Conservation (phyloP, 2,888 invertebrate genomes). For the Leptopterna dolabrata region DNA sequence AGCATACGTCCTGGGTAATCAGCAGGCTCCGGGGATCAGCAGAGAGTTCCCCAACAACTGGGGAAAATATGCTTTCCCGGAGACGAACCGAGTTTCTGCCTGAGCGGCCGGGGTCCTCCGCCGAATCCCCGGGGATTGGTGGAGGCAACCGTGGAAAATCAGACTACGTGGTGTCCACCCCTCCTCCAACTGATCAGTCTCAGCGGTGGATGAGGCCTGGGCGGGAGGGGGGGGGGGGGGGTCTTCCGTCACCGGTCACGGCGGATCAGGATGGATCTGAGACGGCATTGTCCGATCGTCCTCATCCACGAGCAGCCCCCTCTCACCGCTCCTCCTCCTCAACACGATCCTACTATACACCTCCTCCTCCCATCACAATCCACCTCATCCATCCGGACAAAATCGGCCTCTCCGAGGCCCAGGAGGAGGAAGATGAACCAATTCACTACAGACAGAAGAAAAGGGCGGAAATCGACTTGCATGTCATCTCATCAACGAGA, state of each 20-base stretch:
- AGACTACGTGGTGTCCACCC: conserved; percentile 33
- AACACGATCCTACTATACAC: not conserved
- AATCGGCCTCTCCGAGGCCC: not conserved
- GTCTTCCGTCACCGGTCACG: conserved; percentile 30
- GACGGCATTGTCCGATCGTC: conserved; percentile 24
- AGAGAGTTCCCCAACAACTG: not conserved
- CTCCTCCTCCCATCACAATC: not conserved
- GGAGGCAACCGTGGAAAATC: conserved; percentile 55
- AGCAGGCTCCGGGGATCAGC: not conserved
- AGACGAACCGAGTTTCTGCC: not conserved
- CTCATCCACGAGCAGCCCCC: not conserved
- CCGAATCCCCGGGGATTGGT: not conserved
- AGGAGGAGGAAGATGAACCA: not conserved
- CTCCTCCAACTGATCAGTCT: not conserved
- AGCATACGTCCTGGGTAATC: not conserved
- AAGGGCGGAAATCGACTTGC: too few relatives aligned
- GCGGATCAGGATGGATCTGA: conserved; percentile 32
- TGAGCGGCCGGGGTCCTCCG: not conserved
- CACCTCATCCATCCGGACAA: not conserved
- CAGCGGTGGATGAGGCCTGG: not conserved
- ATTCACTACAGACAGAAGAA: not conserved
- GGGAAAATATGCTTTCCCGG: not conserved
- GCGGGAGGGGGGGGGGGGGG: not conserved
- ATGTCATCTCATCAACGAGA: too few relatives aligned
- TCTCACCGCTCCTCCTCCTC: not conserved